Percentiles rank a stretch among this genome's conserved stretches.
These are phyloP conservation scores for Microctonus aethiopoides DNA, from an alignment of 2,888 invertebrate species.

Conservation along the genomic window DNA sequence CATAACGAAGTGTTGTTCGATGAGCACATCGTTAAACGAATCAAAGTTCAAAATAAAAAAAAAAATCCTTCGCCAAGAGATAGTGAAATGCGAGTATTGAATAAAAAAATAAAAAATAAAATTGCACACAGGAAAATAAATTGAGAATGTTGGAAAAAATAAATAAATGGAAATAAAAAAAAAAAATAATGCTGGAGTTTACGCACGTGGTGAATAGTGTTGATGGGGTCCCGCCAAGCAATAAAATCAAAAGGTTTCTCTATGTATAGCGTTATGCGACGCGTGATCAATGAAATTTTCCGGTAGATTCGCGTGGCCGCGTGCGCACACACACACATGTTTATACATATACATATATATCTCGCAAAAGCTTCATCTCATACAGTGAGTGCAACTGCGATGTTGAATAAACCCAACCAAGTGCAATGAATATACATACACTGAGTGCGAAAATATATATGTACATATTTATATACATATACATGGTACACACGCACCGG, in stretches of 20 bases:
- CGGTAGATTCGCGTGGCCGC: constrained; percentile 43
- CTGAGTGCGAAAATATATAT: constrained; percentile 9
- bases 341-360: neutral
- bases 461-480: neutral
- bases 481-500: neutral
- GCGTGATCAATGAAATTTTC: constrained; percentile 46
- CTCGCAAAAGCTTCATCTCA: neutral
- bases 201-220: constrained; percentile 34
- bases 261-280: constrained; percentile 4
- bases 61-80: neutral
- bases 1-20: neutral
- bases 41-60: neutral
- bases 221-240: constrained; percentile 29
- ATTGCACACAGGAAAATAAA: neutral
- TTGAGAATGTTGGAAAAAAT: constrained; percentile 3
- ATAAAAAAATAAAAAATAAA: neutral
- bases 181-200: constrained; percentile 17
- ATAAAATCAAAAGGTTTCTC: constrained; percentile 46
- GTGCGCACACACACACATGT: neutral
- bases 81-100: neutral
- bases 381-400: constrained; percentile 14
- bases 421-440: constrained; percentile 23
- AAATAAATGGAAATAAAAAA: constrained; percentile 15
- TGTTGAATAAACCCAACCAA: neutral
- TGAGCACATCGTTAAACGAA: neutral